Conservation (phyloP, 2,888 invertebrate species). For the Dryadula phaetusa region DNA sequence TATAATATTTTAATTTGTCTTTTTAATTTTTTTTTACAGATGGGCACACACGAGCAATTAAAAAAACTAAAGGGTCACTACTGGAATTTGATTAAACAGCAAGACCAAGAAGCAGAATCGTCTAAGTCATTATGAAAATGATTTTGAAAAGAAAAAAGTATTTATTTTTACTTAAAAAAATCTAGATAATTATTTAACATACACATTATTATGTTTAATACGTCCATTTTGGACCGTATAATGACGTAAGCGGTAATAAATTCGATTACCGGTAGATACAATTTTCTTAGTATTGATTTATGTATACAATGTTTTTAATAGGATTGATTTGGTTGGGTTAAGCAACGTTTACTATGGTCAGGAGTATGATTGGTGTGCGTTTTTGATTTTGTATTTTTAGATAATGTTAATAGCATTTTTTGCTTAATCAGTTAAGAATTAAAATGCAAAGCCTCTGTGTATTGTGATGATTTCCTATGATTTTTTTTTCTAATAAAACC, state of each 20-base stretch:
- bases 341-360: neutral
- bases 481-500: neutral
- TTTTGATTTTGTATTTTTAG: neutral
- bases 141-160: neutral
- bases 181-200: neutral
- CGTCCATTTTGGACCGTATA: neutral
- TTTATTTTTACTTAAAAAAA: neutral
- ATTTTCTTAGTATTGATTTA: neutral
- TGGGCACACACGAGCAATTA: constrained; percentile 92
- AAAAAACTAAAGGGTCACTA: constrained; percentile 92
- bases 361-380: neutral
- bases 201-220: neutral
- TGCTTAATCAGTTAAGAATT: neutral
- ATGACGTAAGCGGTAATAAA: neutral
- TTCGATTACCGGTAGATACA: neutral
- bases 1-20: no score
- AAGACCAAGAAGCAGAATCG: constrained; percentile 79
- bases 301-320: no score
- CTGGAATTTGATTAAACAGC: constrained; percentile 92
- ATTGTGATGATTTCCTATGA: neutral
- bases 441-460: neutral
- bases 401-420: neutral
- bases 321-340: constrained; percentile 6
- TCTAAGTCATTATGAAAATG: constrained; percentile 52
- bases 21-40: constrained; percentile 83